These are phyloP conservation scores for Atrichornis clamosus DNA, from an alignment of 2,113 vertebrate genomes.

Conservation along the genomic window DNA sequence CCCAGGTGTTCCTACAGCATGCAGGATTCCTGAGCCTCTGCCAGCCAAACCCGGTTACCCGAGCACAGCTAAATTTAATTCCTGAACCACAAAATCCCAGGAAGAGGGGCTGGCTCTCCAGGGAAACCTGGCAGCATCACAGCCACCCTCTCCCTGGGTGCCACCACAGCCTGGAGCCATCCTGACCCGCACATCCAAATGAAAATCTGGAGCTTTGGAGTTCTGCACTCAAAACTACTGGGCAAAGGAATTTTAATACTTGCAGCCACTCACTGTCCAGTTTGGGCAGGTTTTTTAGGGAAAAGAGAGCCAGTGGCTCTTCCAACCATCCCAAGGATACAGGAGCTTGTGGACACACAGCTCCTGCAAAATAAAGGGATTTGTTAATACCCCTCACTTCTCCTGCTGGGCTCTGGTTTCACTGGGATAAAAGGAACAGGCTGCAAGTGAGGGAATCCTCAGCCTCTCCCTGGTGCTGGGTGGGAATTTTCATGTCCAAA, in stretches of 20 bases:
- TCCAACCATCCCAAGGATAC: not conserved
- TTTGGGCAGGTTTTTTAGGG: not conserved
- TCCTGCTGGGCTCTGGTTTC: not conserved
- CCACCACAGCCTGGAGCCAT: not conserved
- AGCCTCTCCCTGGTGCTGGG: not conserved
- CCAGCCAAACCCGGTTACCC: not conserved
- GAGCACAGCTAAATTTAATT: not conserved
- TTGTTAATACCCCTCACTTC: not conserved
- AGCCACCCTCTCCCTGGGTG: not conserved
- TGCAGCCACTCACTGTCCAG: no score
- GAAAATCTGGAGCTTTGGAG: not conserved
- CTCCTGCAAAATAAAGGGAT: not conserved
- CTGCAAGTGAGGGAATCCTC: not conserved
- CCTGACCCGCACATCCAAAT: not conserved
- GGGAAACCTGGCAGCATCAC: not conserved
- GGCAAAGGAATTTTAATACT: not conserved
- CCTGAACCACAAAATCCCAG: not conserved
- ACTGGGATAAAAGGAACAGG: accelerated
- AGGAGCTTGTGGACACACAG: not conserved
- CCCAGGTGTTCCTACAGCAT: not conserved
- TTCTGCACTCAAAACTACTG: not conserved
- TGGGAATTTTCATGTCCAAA: not conserved
- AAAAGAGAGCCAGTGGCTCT: not conserved
- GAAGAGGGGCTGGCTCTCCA: not conserved
- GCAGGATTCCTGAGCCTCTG: not conserved